Conservation (phyloP, 2,888 invertebrate genomes). For the Eustalomyia histrio region DNA sequence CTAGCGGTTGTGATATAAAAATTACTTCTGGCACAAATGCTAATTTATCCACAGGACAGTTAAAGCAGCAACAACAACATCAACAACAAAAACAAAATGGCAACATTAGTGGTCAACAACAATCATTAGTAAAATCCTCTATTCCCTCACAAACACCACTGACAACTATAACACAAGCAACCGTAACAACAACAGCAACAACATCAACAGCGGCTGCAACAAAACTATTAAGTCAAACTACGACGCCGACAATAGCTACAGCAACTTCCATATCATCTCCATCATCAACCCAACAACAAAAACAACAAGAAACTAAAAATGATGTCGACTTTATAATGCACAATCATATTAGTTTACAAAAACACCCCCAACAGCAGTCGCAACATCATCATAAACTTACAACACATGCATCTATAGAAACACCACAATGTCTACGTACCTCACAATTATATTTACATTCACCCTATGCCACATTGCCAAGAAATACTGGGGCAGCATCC, state of each 20-base stretch:
- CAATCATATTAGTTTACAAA: slow-evolving; percentile 60
- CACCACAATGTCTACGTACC: slow-evolving; percentile 61
- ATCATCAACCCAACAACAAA: not conserved
- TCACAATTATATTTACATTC: slow-evolving; percentile 66
- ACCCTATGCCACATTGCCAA: slow-evolving; percentile 73
- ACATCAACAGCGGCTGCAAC: slow-evolving; percentile 33
- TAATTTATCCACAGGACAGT: slow-evolving; percentile 61
- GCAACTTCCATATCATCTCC: slow-evolving; percentile 37
- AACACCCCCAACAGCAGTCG: slow-evolving; percentile 39
- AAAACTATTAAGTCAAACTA: slow-evolving; percentile 33
- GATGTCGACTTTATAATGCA: slow-evolving; percentile 54
- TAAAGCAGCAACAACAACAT: slow-evolving; percentile 63
- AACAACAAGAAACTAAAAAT: slow-evolving; percentile 49
- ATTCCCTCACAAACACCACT: slow-evolving; percentile 46
- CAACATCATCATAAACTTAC: slow-evolving; percentile 69
- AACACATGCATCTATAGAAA: slow-evolving; percentile 74
- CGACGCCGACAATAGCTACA: slow-evolving; percentile 57
- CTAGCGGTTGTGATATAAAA: slow-evolving; percentile 45
- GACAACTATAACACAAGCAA: slow-evolving; percentile 33
- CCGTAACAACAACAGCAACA: slow-evolving; percentile 5
- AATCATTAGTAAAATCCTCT: slow-evolving; percentile 52
- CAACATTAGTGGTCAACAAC: slow-evolving; percentile 63
- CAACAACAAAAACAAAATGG: slow-evolving; percentile 53
- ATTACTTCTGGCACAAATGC: slow-evolving; percentile 59
- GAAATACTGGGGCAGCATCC: slow-evolving; percentile 59